Percentiles rank a stretch among this genome's conserved stretches.
Evolutionary conservation across 1,140 invertebrate species (phyloP).

Genomic region (Vollenhovia emeryi): DNA sequence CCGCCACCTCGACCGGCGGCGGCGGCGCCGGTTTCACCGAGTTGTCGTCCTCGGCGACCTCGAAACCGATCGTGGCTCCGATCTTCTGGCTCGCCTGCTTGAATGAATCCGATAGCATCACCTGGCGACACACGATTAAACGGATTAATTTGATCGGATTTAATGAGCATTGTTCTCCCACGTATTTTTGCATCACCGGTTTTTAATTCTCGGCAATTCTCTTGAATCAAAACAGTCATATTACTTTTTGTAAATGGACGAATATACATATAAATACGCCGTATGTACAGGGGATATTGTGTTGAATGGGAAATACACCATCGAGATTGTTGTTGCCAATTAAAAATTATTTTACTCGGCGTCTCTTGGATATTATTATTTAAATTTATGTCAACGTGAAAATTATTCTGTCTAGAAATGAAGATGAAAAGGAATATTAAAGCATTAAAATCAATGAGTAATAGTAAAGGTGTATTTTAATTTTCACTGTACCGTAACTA

Average conservation of each 20-base stretch:
- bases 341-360: neutral
- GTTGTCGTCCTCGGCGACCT: conserved; percentile 89
- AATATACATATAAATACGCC: neutral
- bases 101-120: conserved; percentile 92
- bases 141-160: conserved; percentile 3
- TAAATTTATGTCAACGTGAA: neutral
- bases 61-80: conserved; percentile 93
- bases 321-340: neutral
- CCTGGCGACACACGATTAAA: conserved; percentile 79
- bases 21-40: conserved; percentile 75
- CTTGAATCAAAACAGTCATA: neutral
- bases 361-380: neutral
- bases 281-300: neutral
- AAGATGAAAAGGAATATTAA: neutral
- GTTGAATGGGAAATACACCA: neutral
- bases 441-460: neutral
- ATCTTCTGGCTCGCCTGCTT: conserved; percentile 94
- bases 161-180: neutral
- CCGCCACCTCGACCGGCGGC: conserved; percentile 77
- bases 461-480: neutral
- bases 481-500: neutral
- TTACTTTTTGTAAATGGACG: neutral
- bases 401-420: neutral
- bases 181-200: neutral
- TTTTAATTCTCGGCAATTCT: neutral